Evolutionary conservation across 2,113 vertebrate genomes (phyloP), one percentile per base, ranked within the genome.

Genomic region (Potamarius usumacintae): DNA sequence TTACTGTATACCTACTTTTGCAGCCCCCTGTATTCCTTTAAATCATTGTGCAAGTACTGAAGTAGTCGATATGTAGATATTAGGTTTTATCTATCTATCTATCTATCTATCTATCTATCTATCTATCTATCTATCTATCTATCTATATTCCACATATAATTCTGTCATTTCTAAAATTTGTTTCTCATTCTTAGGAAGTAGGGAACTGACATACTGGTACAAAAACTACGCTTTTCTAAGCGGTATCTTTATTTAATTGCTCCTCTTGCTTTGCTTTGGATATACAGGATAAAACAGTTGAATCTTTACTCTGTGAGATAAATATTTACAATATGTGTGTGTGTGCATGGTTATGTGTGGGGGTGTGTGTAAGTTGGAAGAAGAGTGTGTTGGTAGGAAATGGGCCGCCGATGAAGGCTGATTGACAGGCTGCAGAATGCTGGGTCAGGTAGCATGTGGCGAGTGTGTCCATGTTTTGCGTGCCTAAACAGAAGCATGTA

Each of bases 401-500:
- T 52, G 78, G 79, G 81, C 30, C 30, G 22, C 48, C 77, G 48
- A 69, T 63, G 88, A 87, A 77, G 71, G 71, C 78, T 89, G 88
- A 83, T 50, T 89, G 90, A 89, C 90, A 89, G 86, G 85, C 78
- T 88, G 88, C 89, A 89, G 87, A 82, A 83, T 77, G 84, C 69
- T 81, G 85, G 91, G 91, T 90, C 91, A 91, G 82, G 79, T 81
- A 89, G 88, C 86, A 89, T 85, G 88, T 87, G 89, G 90, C 9
- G 80, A 72, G 86, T 90, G 86, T 88, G 91, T 88, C 89, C 88
- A 90, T 72, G 82, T 79, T 91, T 84, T 78, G 89, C 83, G 71
- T 88, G 91, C 83, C 88, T 89, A 88, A 91, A 89, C 90, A 89
- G 88, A 90, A 91, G 87, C 62, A 79, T 90, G 88, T 89, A 89